Base-by-base conservation (phyloP, 2,888 invertebrate genomes). In the Brenthis daphne region DNA sequence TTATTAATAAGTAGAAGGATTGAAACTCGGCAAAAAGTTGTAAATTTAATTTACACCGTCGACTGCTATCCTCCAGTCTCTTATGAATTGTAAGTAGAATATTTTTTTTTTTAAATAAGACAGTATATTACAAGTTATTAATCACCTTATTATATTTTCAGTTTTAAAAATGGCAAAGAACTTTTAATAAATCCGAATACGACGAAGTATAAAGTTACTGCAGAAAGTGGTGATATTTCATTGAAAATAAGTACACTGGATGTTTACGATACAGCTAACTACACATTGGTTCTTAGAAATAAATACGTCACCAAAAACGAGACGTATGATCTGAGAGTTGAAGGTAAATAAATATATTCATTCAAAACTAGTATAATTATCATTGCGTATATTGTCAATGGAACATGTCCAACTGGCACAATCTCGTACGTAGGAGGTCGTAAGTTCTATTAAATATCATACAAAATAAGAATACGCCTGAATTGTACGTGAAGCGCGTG, bases 181-280 rank as follows among this genome's bases (percentile, higher is more conserved):
- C 54, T 86, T 58, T 70, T 73, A 3, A 65, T 57, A 13, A 73
- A 79, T 47, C 37, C 37, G 37, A 66, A 63, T 63, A 53, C 57
- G 56, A 64, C 67, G 0, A 83, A 83, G 70, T 85, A 83, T 67
- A 33, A 24, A 4, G 64, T 72, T 3, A 72, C 11, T 0, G 53
- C 56, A 14, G 1, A 13, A 0, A 29, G 53, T 14, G 73, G 71
- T 3, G 75, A 78, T 11, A 69, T 78, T 4, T 65, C 64, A 11
- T 72, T 88, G 47, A 68, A 6, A 0, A 84, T 89, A 16, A 56
- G 4, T 1, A 66, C 81, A 13, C 20, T 81, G n/a, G 74, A 71
- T 13, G 77, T 88, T 2, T 65, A 72, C 0, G 89, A 91, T 58
- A 82, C 83, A 0, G 92, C 77, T 13, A 85, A 83, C 57, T 92